These are phyloP conservation scores for Oncorhynchus mykiss DNA, from an alignment of 2,113 vertebrate species.

Conservation along the genomic window DNA sequence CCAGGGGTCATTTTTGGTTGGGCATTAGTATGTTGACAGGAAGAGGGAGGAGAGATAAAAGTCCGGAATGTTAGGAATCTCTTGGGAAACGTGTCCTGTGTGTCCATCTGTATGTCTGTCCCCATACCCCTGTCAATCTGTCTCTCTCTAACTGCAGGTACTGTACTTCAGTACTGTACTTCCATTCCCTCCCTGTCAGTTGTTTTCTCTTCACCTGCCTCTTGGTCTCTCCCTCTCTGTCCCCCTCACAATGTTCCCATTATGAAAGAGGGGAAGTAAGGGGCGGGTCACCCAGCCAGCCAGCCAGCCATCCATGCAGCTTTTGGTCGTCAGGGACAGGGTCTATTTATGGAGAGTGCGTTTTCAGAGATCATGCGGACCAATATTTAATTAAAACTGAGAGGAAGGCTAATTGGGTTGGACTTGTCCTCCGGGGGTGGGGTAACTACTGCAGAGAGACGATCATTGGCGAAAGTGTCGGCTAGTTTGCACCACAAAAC, in stretches of 20 bases:
- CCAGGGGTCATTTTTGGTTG: conserved; percentile 30
- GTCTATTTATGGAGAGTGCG: conserved; percentile 33
- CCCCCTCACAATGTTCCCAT: background rate
- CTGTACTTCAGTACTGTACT: too few species aligned
- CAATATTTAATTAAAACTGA: conserved; percentile 69
- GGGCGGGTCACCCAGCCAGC: conserved; percentile 8
- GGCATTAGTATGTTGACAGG: conserved; percentile 41
- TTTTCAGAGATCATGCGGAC: conserved; percentile 51
- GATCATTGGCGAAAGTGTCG: background rate
- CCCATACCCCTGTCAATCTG: background rate
- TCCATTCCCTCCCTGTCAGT: too few species aligned
- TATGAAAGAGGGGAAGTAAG: conserved; percentile 12
- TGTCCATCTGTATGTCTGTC: conserved; percentile 39
- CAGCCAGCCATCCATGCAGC: conserved; percentile 39
- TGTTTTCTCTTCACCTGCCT: too few species aligned
- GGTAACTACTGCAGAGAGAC: background rate
- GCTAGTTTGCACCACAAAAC: too few species aligned
- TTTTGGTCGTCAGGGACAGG: background rate
- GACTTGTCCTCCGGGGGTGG: conserved; percentile 42
- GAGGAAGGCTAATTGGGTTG: conserved; percentile 52
- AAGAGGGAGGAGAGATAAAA: conserved; percentile 37
- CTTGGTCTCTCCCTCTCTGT: conserved; percentile 1
- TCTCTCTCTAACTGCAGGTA: background rate
- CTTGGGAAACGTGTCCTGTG: conserved; percentile 40
- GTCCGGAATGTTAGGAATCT: conserved; percentile 68